Conservation (phyloP, 2,113 vertebrate genomes). For the Electrona antarctica region DNA sequence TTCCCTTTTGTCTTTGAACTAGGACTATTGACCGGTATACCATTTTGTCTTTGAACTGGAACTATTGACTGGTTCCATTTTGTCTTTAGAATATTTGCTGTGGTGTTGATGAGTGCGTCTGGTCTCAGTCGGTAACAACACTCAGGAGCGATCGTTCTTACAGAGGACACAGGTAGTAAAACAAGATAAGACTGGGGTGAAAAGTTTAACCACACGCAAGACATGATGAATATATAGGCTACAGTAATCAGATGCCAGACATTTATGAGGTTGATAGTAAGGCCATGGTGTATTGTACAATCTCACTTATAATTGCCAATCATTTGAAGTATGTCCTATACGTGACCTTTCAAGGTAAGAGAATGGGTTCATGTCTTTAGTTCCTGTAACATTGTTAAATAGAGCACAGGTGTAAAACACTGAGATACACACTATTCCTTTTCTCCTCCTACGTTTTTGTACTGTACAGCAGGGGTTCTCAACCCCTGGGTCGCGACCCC, state of each 20-base stretch:
- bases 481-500: too few relatives aligned
- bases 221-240: constrained; percentile 5
- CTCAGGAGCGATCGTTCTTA: neutral
- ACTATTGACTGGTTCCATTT: too few relatives aligned
- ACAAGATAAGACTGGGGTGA: constrained; percentile 50
- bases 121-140: too few relatives aligned
- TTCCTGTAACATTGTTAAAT: neutral
- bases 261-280: constrained; percentile 36
- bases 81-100: too few relatives aligned
- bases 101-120: too few relatives aligned
- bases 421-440: too few relatives aligned
- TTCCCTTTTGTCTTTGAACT: too few relatives aligned
- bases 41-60: too few relatives aligned
- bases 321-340: constrained; percentile 20
- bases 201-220: constrained; percentile 52
- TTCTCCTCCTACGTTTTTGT: too few relatives aligned
- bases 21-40: too few relatives aligned
- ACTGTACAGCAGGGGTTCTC: too few relatives aligned
- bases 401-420: too few relatives aligned
- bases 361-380: neutral
- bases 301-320: constrained; percentile 52
- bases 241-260: constrained; percentile 48
- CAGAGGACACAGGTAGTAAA: constrained; percentile 49
- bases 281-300: constrained; percentile 12
- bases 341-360: constrained; percentile 22